Percentiles rank a stretch among this genome's conserved stretches.
Evolutionary conservation across 2,888 invertebrate genomes (phyloP).

Genomic region (Hanleya hanleyi): DNA sequence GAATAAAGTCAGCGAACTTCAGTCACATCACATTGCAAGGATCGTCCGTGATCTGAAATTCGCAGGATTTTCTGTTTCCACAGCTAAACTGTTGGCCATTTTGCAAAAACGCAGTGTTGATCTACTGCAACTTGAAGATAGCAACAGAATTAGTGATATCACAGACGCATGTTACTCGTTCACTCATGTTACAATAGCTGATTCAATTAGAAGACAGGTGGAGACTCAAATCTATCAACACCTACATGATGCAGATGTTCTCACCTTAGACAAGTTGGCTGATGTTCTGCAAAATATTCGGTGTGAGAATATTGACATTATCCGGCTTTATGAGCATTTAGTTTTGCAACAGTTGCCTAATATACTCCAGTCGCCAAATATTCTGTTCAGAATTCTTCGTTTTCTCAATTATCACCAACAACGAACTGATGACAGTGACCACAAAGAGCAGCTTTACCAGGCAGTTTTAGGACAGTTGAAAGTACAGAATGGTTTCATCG

Average conservation of each 20-base stretch:
- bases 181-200: conserved; percentile 4
- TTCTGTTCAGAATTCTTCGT: conserved; percentile 40
- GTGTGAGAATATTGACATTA: conserved; percentile 31
- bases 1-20: not conserved
- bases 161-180: conserved; percentile 26
- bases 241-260: conserved; percentile 39
- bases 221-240: conserved; percentile 9
- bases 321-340: conserved; percentile 27
- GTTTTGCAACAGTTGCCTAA: conserved; percentile 34
- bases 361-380: conserved; percentile 34
- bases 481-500: conserved; percentile 26
- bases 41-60: conserved; percentile 28
- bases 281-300: conserved; percentile 35
- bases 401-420: conserved; percentile 35
- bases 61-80: conserved; percentile 9
- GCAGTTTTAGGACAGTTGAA: conserved; percentile 12
- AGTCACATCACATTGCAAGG: conserved; percentile 25
- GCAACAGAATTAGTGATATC: conserved; percentile 21
- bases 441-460: not conserved
- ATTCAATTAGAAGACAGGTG: conserved; percentile 13
- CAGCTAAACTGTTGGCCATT: not conserved
- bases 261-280: conserved; percentile 42
- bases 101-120: conserved; percentile 21
- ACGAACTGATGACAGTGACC: not conserved
- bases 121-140: not conserved